Base-by-base conservation (phyloP, 2,113 vertebrate genomes). In the Alouatta palliata region DNA sequence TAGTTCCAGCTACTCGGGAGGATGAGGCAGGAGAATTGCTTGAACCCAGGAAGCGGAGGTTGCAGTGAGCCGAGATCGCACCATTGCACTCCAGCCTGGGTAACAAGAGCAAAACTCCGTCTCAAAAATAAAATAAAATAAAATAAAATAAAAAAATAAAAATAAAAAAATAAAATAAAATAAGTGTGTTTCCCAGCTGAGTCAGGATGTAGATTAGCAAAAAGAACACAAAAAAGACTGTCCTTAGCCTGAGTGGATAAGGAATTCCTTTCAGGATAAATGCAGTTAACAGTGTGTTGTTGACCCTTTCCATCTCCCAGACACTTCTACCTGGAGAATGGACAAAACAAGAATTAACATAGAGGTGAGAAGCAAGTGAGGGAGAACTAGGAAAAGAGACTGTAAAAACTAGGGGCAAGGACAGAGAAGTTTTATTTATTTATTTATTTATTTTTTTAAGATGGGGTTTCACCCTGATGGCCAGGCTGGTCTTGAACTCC, bases 191-290 rank as follows among this genome's bases (percentile, higher is more conserved):
- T 32, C 98, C 98, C 71, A 98, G 43, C 80, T 98, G 97, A 30
- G 98, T 98, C 70, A 98, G 79, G 35, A 96, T 49, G 81, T 98
- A 98, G 89, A 98, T 96, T 4, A 96, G 70, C 64, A 98, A 64
- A 82, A 98, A 98, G 66, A 98, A 95, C 8, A 86, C 12, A 10
- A 98, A 95, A 23, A 98, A 94, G 71, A 97, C 91, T 0, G n/a
- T 91, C 37, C 89, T 96, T 43, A 98, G 94, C 45, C 58, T 64
- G 43, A 66, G 70, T 54, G 97, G 97, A 68, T 97, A 91, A 70
- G 97, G 98, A 71, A 98, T 96, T 61, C 97, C 97, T 21, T 93
- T 95, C n/a, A 98, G 91, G 87, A 98, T 90, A 87, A 98, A 98
- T 79, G 94, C 95, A 45, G 97, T 97, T 89, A 98, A 10, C 73